Percentiles rank a stretch among this genome's conserved stretches.
These are phyloP conservation scores for Gallinago stenura DNA, from an alignment of 2,797 vertebrate species.

Conservation along the genomic window DNA sequence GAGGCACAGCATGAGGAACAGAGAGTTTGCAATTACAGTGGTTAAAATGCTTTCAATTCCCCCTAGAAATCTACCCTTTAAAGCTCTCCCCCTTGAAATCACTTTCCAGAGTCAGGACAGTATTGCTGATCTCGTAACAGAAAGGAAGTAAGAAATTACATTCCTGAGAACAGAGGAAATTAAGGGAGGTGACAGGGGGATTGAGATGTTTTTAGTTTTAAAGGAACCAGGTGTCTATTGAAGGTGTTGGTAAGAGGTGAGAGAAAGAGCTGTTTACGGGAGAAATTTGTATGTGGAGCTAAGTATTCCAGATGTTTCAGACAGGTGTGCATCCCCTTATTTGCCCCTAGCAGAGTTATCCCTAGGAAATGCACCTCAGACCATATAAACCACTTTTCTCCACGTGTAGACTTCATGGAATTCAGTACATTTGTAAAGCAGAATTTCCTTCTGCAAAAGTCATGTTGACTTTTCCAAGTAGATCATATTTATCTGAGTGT, in stretches of 20 bases:
- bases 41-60: not conserved
- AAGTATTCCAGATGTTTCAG: not conserved
- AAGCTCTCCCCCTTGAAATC: not conserved
- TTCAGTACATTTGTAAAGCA: not conserved
- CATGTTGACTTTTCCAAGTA: not conserved
- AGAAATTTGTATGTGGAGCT: not conserved
- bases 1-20: not conserved
- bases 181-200: not conserved
- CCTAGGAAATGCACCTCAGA: not conserved
- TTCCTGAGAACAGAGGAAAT: not conserved
- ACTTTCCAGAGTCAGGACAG: not conserved
- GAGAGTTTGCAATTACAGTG: not conserved
- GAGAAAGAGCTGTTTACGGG: not conserved
- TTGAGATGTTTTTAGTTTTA: not conserved
- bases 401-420: not conserved
- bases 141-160: not conserved
- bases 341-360: not conserved
- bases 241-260: not conserved
- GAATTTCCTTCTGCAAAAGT: not conserved
- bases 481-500: not conserved
- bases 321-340: not conserved
- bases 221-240: not conserved
- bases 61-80: not conserved
- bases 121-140: not conserved
- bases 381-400: not conserved